Evolutionary conservation across 2,888 invertebrate species (phyloP), one percentile per base, ranked within the genome.

Genomic region (Gryllus longicercus): DNA sequence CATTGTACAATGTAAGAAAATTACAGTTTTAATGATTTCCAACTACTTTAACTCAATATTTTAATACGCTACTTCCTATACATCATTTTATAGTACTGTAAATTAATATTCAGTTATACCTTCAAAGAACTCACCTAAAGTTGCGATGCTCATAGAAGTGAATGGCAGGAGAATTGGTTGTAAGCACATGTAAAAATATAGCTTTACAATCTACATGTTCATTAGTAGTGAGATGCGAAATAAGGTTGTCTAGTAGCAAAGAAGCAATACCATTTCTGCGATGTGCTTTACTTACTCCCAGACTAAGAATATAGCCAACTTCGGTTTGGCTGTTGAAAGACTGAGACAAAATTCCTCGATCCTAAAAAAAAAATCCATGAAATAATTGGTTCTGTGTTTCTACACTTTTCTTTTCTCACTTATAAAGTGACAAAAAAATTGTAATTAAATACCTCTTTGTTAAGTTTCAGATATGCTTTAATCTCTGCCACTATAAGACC

Each of bases 401-500:
- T 38, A 38, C 5, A 38, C 21, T 21, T 21, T 21, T 21, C 21
- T 21, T 21, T 21, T 21, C 21, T 21, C 38, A 38, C 8, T 38
- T 38, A 38, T 38, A 38, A 2, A 38, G 5, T 38, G 38, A 38
- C 8, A 38, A 38, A 38, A 38, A 38, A 38, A 38, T 38, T 38
- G 38, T 38, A 38, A 38, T 4, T 38, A 8, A 38, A 82, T 84
- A 92, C 92, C 89, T 99, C 99, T 84, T 94, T 92, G 87, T 97
- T 97, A 81, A 98, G 91, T 87, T 95, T 94, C 82, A 92, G 89
- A 85, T 96, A 94, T 78, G 94, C 93, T 89, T 97, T 98, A 84
- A 98, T 96, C 89, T 99, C 98, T 18, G 97, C 97, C 79, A 99
- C 98, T 85, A 99, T 96, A 83, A 99, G 91, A 80, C 98, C 98